Conservation (phyloP, 2,797 vertebrate species). For the Fistularia commersonii region DNA sequence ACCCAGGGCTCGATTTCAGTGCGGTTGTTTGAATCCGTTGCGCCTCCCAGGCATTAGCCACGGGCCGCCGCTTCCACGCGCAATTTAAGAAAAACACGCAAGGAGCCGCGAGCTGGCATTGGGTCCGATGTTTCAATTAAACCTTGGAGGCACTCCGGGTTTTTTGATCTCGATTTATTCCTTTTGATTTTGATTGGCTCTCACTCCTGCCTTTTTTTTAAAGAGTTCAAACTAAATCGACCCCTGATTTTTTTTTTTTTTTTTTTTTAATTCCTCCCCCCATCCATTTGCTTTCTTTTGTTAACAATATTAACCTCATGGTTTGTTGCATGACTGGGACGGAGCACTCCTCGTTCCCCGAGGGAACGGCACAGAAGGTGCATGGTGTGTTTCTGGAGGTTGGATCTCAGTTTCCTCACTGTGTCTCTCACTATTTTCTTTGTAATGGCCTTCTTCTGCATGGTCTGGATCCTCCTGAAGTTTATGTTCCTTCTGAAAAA, state of each 20-base stretch:
- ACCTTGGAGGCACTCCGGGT: conserved; percentile 19
- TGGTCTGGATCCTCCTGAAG: conserved; percentile 66
- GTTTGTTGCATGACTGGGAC: conserved; percentile 85
- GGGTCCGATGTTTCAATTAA: too few species aligned
- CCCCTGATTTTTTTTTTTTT: conserved; percentile 78
- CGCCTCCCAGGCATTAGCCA: conserved; percentile 13
- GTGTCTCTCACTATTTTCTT: conserved; percentile 12
- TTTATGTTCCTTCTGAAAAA: conserved; percentile 44
- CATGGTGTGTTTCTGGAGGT: conserved; percentile 68
- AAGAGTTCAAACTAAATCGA: conserved; percentile 86
- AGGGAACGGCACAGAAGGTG: conserved; percentile 49
- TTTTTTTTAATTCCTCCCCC: conserved; percentile 27
- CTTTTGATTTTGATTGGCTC: conserved; percentile 32
- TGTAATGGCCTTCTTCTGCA: conserved; percentile 54
- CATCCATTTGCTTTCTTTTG: conserved; percentile 55
- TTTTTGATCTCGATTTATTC: conserved; percentile 21
- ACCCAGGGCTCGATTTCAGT: conserved; percentile 97
- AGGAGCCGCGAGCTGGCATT: conserved; percentile 22
- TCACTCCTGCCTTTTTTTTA: conserved; percentile 42
- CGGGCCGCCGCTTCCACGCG: conserved; percentile 20
- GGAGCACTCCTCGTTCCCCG: conserved; percentile 58
- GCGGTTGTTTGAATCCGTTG: conserved; percentile 29
- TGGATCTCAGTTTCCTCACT: conserved; percentile 42
- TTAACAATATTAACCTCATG: conserved; percentile 72
- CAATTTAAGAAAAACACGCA: conserved; percentile 26